These are phyloP conservation scores for Yponomeuta plumbellus DNA, from an alignment of 2,888 invertebrate species.

Conservation along the genomic window DNA sequence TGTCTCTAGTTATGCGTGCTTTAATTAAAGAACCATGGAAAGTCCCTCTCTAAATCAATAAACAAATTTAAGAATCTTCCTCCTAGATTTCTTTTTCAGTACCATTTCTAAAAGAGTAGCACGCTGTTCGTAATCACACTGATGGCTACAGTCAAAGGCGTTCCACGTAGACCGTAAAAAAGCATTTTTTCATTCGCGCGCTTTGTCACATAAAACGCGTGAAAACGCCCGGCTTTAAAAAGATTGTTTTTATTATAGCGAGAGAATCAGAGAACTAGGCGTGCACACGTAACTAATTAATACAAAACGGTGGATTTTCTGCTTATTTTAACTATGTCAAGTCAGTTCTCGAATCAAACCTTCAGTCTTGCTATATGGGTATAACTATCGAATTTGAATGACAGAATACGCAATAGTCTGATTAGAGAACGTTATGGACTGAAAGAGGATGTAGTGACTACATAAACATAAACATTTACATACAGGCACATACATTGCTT, in stretches of 20 bases:
- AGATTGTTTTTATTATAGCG: not conserved
- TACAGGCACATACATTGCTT: too few relatives aligned
- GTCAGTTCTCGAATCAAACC: too few relatives aligned
- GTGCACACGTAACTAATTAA: not conserved
- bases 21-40: too few relatives aligned
- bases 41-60: too few relatives aligned
- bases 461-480: too few relatives aligned
- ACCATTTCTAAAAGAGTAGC: not conserved
- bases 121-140: not conserved
- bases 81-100: not conserved
- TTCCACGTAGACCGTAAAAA: slow-evolving; percentile 1
- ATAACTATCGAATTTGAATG: too few relatives aligned
- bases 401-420: too few relatives aligned
- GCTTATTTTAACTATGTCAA: too few relatives aligned
- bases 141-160: not conserved
- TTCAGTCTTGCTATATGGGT: too few relatives aligned
- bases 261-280: not conserved
- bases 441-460: too few relatives aligned
- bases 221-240: not conserved
- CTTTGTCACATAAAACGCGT: not conserved
- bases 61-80: not conserved
- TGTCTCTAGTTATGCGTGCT: too few relatives aligned
- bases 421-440: too few relatives aligned
- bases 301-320: not conserved
- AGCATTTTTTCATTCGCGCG: not conserved